Conservation (phyloP, 1,140 invertebrate genomes). For the Ceratitis capitata region DNA sequence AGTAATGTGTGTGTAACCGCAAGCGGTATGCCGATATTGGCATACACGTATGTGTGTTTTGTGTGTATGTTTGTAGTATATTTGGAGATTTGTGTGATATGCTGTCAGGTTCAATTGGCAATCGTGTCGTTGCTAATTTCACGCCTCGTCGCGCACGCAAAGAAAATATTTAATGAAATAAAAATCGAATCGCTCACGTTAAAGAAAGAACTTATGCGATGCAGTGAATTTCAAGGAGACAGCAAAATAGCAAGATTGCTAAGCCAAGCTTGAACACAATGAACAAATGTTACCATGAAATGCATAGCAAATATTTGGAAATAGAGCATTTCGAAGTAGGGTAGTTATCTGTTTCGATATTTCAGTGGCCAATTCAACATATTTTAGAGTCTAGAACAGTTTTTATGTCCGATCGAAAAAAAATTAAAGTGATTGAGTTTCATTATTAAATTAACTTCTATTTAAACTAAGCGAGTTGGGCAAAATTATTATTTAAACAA, state of each 20-base stretch:
- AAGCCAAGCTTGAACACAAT: too few relatives aligned
- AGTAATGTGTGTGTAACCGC: neutral
- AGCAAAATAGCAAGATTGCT: neutral
- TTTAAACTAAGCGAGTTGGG: too few relatives aligned
- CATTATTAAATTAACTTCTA: too few relatives aligned
- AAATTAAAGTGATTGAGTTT: too few relatives aligned
- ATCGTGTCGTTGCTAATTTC: slow-evolving; percentile 53
- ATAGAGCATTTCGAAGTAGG: too few relatives aligned
- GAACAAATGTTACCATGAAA: too few relatives aligned
- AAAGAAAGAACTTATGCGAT: neutral
- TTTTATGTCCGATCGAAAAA: too few relatives aligned
- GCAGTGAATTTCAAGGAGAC: neutral
- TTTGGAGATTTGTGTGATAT: neutral
- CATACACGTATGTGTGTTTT: neutral
- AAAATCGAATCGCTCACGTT: neutral
- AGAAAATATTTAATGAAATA: neutral
- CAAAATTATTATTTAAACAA: too few relatives aligned
- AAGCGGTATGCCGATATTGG: neutral
- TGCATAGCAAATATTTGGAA: too few relatives aligned
- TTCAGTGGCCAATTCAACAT: too few relatives aligned
- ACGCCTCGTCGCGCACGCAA: slow-evolving; percentile 48
- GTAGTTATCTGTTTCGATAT: too few relatives aligned
- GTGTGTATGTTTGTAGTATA: slow-evolving; percentile 1
- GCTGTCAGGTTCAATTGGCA: slow-evolving; percentile 50
- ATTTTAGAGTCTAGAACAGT: too few relatives aligned